Conservation (phyloP, 2,113 vertebrate genomes). For the Piaya cayana region DNA sequence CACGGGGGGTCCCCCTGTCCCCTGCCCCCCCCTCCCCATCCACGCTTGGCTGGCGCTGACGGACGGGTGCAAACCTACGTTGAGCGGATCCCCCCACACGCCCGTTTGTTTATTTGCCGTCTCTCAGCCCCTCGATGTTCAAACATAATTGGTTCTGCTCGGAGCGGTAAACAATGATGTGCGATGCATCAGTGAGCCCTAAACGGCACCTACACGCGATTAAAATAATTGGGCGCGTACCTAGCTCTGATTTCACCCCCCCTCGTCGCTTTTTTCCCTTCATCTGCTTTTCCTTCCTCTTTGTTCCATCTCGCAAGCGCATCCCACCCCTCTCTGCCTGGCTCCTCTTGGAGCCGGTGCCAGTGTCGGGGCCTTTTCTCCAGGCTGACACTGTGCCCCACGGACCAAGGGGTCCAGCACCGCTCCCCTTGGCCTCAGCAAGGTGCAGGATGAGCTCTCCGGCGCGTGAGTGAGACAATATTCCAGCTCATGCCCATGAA, state of each 20-base stretch:
- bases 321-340: accelerated
- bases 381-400: accelerated
- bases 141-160: constrained; percentile 62
- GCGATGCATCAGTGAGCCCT: background rate
- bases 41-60: constrained; percentile 28
- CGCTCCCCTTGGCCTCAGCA: background rate
- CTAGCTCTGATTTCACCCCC: background rate
- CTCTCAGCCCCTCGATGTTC: constrained; percentile 44
- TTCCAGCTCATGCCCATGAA: constrained; percentile 24
- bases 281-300: background rate
- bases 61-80: background rate
- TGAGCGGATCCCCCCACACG: background rate
- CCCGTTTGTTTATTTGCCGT: constrained; percentile 3
- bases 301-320: background rate
- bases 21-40: background rate
- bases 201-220: constrained; percentile 44
- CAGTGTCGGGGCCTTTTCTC: accelerated
- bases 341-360: background rate
- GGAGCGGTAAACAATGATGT: constrained; percentile 35
- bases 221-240: constrained; percentile 31
- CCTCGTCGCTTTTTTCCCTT: background rate
- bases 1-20: background rate
- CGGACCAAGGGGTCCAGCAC: accelerated
- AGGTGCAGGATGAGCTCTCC: background rate
- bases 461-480: background rate